Percentiles rank a stretch among this genome's conserved stretches.
These are phyloP conservation scores for Trogon melanurus DNA, from an alignment of 2,113 vertebrate genomes.

Conservation along the genomic window DNA sequence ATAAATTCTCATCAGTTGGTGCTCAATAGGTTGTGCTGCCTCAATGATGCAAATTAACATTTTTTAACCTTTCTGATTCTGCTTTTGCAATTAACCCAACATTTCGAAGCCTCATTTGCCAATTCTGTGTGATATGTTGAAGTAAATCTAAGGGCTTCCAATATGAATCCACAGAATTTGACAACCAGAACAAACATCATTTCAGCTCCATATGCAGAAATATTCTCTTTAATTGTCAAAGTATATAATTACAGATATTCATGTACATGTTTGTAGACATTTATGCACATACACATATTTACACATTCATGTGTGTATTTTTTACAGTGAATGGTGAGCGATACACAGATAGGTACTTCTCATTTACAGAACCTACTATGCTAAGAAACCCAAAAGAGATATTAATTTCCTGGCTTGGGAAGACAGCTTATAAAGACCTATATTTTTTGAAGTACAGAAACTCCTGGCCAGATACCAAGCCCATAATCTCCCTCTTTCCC, in stretches of 20 bases:
- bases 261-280: background rate
- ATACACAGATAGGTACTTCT: background rate
- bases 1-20: conserved; percentile 51
- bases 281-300: background rate
- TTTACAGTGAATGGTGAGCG: background rate
- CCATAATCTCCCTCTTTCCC: background rate
- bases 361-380: background rate
- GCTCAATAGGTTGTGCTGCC: conserved; percentile 1
- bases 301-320: background rate
- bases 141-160: background rate
- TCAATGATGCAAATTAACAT: conserved; percentile 6
- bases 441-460: background rate
- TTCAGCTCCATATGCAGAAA: background rate
- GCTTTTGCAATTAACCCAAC: background rate
- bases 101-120: background rate
- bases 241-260: background rate
- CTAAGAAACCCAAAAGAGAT: background rate
- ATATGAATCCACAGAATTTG: background rate
- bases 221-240: background rate
- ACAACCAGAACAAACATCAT: background rate
- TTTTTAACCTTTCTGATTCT: conserved; percentile 29
- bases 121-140: background rate
- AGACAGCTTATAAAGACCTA: background rate
- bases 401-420: background rate
- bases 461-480: background rate